Evolutionary conservation across 2,113 vertebrate species (phyloP).

Genomic region (Rynchops niger): DNA sequence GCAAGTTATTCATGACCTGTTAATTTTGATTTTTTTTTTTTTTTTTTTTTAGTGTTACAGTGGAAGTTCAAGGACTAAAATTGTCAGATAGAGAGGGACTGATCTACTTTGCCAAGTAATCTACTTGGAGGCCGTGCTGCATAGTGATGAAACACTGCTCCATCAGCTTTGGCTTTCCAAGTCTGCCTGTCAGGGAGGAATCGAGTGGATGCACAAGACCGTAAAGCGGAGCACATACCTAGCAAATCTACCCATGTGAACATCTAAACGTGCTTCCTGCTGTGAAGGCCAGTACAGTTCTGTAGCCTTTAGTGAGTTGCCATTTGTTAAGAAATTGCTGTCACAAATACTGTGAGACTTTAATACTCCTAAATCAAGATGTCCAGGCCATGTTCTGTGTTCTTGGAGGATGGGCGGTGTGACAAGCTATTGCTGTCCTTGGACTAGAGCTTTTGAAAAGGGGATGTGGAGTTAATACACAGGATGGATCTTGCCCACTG

Average conservation of each 20-base stretch:
- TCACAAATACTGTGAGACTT: not conserved
- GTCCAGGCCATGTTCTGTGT: not conserved
- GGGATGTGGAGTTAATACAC: not conserved
- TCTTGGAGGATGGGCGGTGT: not conserved
- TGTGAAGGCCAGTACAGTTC: not conserved
- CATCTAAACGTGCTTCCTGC: not conserved
- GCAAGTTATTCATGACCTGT: not conserved
- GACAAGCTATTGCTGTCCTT: not conserved
- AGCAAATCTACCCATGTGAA: not conserved
- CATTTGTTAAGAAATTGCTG: not conserved
- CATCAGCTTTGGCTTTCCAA: not conserved
- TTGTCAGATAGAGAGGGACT: not conserved
- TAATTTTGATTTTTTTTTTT: not conserved
- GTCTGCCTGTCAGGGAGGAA: not conserved
- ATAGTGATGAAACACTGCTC: not conserved
- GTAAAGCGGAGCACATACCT: not conserved
- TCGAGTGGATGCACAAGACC: not conserved
- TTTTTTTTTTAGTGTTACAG: not conserved
- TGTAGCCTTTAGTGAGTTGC: not conserved
- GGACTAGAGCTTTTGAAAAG: not conserved
- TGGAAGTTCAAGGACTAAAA: constrained; percentile 16
- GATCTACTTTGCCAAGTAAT: constrained; percentile 5
- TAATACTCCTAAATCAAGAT: not conserved
- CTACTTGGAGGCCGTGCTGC: not conserved
- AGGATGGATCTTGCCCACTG: not conserved